phyloP scores from a whole-genome alignment of 37 sponge, comb jelly and placozoan species.

The Mnemiopsis leidyi region DNA sequence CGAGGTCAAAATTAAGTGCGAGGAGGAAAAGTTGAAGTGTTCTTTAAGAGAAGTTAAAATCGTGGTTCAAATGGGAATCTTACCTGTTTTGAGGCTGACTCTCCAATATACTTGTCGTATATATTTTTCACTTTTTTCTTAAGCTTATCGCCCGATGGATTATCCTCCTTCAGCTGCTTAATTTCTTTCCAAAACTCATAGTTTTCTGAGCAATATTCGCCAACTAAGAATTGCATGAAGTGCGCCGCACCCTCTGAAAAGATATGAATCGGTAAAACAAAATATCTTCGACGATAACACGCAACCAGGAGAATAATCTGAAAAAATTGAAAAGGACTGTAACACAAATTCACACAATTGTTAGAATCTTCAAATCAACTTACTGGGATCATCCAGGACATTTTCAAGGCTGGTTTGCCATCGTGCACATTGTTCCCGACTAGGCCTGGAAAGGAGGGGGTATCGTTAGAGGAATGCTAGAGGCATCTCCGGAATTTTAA shows the following conservation, averaged over 20 bases:
- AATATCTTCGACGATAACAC: no score
- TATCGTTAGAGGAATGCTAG: no score
- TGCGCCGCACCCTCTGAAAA: slow-evolving; percentile 42
- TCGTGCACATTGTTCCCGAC: neutral
- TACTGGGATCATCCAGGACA: slow-evolving; percentile 50
- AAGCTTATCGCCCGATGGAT: slow-evolving; percentile 18
- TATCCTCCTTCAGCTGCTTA: slow-evolving; percentile 32
- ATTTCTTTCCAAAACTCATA: slow-evolving; percentile 38
- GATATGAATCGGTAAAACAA: no score
- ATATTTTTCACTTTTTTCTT: slow-evolving; percentile 16
- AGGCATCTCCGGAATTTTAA: no score
- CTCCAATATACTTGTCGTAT: slow-evolving; percentile 26
- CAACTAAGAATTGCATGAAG: neutral
- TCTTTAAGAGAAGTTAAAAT: no score
- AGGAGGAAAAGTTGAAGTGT: no score
- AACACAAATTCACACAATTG: no score
- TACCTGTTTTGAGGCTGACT: neutral
- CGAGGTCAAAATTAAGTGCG: no score
- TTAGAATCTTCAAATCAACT: no score
- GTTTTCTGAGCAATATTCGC: slow-evolving; percentile 28
- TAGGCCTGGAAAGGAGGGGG: neutral
- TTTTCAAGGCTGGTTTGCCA: slow-evolving; percentile 53
- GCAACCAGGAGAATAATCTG: no score
- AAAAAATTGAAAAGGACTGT: no score
- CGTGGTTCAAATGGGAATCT: no score